phyloP scores from a whole-genome alignment of 2,797 vertebrate genomes.

The Tauraco hartlaubi region DNA sequence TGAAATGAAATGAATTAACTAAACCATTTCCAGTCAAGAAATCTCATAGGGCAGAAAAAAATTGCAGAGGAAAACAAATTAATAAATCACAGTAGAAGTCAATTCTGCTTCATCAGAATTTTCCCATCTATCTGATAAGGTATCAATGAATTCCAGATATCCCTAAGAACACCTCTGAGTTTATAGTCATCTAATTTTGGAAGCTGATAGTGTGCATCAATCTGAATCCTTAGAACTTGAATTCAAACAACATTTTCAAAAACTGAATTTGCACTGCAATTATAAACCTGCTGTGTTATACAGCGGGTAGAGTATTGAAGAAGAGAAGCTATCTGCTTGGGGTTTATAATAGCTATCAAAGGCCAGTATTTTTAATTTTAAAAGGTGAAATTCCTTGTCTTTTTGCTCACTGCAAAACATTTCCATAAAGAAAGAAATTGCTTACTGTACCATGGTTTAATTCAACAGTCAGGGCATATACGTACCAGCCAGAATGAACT shows the following conservation, averaged over 20 bases:
- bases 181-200: background rate
- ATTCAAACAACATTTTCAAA: background rate
- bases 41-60: background rate
- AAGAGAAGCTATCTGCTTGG: background rate
- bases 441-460: background rate
- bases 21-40: background rate
- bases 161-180: background rate
- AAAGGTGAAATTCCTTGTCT: background rate
- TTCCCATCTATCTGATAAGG: accelerated
- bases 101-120: background rate
- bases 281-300: background rate
- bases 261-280: background rate
- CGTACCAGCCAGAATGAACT: background rate
- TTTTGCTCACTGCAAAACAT: background rate
- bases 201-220: background rate
- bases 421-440: background rate
- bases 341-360: background rate
- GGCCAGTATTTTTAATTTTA: background rate
- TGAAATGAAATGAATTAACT: background rate
- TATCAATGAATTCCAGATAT: background rate
- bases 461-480: background rate
- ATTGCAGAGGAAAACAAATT: background rate
- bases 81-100: background rate
- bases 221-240: background rate
- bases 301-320: background rate